Evolutionary conservation across 2,888 invertebrate genomes (phyloP).

Genomic region (Drosophila mimetica): DNA sequence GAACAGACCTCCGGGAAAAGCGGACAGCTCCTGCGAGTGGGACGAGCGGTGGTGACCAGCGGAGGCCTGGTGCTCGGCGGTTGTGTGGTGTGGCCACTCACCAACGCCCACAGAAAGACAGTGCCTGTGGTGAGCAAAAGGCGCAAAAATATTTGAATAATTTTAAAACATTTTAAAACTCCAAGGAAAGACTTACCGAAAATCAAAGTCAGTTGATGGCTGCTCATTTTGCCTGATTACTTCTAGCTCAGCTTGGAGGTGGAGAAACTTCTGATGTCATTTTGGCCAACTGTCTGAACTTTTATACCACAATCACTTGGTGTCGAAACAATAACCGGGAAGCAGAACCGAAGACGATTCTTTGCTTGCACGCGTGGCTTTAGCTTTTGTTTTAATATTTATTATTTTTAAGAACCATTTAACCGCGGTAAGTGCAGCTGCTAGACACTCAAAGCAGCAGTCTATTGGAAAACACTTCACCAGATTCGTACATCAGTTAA

Average conservation of each 20-base stretch:
- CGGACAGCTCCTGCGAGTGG: constrained; percentile 27
- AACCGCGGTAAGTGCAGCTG: constrained; percentile 8
- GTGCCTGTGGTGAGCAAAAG: constrained; percentile 18
- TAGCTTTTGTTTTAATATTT: constrained; percentile 8
- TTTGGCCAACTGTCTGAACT: background rate
- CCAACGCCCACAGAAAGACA: constrained; percentile 5
- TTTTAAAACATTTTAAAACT: background rate
- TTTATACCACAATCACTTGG: constrained; percentile 16
- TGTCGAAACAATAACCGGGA: constrained; percentile 20
- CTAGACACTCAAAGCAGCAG: background rate
- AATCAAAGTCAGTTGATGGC: constrained; percentile 16
- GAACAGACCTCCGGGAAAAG: constrained; percentile 45
- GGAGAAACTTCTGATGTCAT: constrained; percentile 17
- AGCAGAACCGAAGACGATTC: constrained; percentile 7
- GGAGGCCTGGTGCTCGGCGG: constrained; percentile 9
- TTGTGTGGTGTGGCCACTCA: constrained; percentile 1
- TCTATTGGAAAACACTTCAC: background rate
- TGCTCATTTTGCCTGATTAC: constrained; percentile 1
- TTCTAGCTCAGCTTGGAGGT: background rate
- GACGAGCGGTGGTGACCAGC: background rate
- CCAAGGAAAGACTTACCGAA: background rate
- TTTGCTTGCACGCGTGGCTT: constrained; percentile 8
- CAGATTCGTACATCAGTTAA: no score
- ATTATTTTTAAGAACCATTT: background rate
- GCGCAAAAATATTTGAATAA: background rate